A percentile compares a stretch with the other conserved stretches of the same genome.
Evolutionary conservation across 2,888 invertebrate species (phyloP).

Genomic region (Scaptomyza polygonia): DNA sequence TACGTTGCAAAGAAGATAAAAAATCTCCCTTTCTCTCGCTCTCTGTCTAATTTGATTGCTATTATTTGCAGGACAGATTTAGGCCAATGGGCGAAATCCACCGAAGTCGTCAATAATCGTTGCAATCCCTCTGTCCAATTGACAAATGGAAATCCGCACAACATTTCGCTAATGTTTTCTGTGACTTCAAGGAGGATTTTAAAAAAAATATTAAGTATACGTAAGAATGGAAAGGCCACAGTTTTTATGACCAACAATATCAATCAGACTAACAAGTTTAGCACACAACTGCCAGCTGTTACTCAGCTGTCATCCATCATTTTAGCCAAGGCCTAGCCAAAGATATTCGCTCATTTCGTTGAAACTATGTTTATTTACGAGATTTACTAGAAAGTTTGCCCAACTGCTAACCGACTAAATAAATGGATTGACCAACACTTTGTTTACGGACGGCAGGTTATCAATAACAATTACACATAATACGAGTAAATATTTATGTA

Average conservation of each 20-base stretch:
- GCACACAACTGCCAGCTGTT: slow-evolving; percentile 70
- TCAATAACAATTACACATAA: slow-evolving; percentile 54
- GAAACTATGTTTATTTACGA: slow-evolving; percentile 29
- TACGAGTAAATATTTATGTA: slow-evolving; percentile 49
- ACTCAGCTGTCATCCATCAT: slow-evolving; percentile 65
- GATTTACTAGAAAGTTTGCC: slow-evolving; percentile 10
- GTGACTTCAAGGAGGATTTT: slow-evolving; percentile 32
- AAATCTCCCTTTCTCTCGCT: not conserved
- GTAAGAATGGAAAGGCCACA: not conserved
- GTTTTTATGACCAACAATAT: slow-evolving; percentile 48
- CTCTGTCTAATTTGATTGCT: slow-evolving; percentile 66
- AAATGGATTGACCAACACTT: slow-evolving; percentile 11
- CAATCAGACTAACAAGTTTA: slow-evolving; percentile 66
- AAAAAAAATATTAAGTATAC: not conserved
- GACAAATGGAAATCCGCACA: slow-evolving; percentile 55
- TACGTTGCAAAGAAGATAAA: slow-evolving; percentile 19
- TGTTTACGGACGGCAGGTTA: slow-evolving; percentile 14
- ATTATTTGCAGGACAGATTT: slow-evolving; percentile 71
- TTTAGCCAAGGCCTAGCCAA: slow-evolving; percentile 23
- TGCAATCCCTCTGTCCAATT: slow-evolving; percentile 34
- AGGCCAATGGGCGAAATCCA: slow-evolving; percentile 51
- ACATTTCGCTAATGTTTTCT: slow-evolving; percentile 29
- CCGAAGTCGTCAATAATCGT: not conserved
- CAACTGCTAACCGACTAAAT: slow-evolving; percentile 4
- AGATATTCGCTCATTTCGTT: not conserved